Percentiles rank a stretch among this genome's conserved stretches.
Evolutionary conservation across 2,888 invertebrate species (phyloP).

Genomic region (Meghimatium bilineatum): DNA sequence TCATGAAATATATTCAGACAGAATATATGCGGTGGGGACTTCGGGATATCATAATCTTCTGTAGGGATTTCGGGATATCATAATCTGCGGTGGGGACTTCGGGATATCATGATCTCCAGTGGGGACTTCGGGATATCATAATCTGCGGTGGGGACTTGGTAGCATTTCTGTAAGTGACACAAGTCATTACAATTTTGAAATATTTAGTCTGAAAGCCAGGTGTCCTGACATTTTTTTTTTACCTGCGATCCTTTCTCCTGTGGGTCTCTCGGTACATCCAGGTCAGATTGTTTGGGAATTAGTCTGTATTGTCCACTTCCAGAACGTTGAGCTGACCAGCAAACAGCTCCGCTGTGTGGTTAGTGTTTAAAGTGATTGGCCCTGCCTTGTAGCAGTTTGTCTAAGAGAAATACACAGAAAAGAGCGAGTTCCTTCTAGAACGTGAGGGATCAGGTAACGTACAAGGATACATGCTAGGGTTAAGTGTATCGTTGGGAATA

Average conservation of each 20-base stretch:
- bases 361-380: not conserved
- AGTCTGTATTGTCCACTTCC: slow-evolving; percentile 32
- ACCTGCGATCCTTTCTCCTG: not conserved
- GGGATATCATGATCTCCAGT: too few relatives aligned
- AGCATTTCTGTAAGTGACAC: not conserved
- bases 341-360: slow-evolving; percentile 16
- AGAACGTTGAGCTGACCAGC: slow-evolving; percentile 38
- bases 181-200: not conserved
- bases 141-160: too few relatives aligned
- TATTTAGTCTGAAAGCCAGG: slow-evolving; percentile 28
- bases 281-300: slow-evolving; percentile 20
- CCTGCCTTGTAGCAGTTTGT: slow-evolving; percentile 33
- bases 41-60: too few relatives aligned
- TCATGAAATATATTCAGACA: too few relatives aligned
- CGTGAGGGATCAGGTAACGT: not conserved
- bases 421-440: not conserved
- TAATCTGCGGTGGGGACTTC: too few relatives aligned
- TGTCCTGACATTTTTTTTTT: not conserved
- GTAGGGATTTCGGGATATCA: too few relatives aligned
- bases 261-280: not conserved
- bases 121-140: too few relatives aligned
- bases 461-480: slow-evolving; percentile 5
- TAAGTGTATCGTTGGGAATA: not conserved
- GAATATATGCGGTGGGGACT: too few relatives aligned
- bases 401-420: not conserved